Conservation (phyloP, 1,140 invertebrate species). For the Aphaenogaster ashmeadi region DNA sequence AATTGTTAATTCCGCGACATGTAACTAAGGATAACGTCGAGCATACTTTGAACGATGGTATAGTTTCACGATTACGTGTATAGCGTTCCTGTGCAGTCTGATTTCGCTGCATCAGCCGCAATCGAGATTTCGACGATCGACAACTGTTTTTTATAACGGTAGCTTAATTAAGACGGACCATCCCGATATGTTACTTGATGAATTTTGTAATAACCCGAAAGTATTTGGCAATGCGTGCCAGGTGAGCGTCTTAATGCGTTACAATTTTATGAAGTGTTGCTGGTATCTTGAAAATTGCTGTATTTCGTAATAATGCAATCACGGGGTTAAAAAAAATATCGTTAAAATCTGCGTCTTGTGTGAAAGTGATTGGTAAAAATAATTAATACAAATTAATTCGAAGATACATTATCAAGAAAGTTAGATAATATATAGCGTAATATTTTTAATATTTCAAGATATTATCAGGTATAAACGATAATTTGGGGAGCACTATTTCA, state of each 20-base stretch:
- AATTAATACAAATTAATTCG: slow-evolving; percentile 10
- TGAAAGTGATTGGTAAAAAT: slow-evolving; percentile 23
- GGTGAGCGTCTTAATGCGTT: slow-evolving; percentile 42
- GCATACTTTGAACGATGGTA: background rate
- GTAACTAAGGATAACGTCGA: background rate
- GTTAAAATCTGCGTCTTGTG: background rate
- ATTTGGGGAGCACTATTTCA: background rate
- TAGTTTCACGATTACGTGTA: slow-evolving; percentile 1
- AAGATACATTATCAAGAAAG: background rate
- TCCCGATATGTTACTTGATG: slow-evolving; percentile 50
- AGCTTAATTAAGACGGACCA: slow-evolving; percentile 64
- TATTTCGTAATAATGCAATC: slow-evolving; percentile 2
- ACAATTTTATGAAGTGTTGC: slow-evolving; percentile 5
- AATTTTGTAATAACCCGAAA: slow-evolving; percentile 66
- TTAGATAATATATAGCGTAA: background rate
- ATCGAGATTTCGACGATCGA: slow-evolving; percentile 1
- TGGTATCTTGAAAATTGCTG: slow-evolving; percentile 20
- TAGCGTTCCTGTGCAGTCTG: background rate
- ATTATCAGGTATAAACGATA: background rate
- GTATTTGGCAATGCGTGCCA: slow-evolving; percentile 62
- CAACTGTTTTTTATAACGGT: slow-evolving; percentile 68
- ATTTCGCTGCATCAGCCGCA: background rate
- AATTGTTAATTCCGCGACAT: background rate
- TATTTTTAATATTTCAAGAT: background rate
- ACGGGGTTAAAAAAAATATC: background rate